phyloP scores from a whole-genome alignment of 2,888 invertebrate genomes.

The Eumerus sabulonum region DNA sequence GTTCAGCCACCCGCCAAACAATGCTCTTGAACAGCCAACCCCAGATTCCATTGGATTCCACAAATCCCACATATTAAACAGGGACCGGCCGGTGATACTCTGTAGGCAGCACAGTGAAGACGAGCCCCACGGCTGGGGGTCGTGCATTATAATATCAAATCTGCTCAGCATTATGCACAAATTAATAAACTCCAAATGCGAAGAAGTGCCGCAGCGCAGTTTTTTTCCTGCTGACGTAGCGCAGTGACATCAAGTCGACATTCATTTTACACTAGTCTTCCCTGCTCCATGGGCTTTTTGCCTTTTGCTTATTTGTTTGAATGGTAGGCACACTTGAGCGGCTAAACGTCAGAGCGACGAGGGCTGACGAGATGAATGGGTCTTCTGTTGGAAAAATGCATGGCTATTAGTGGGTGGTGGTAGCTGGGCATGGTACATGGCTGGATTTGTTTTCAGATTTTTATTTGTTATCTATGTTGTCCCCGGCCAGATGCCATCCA shows the following conservation, averaged over 20 bases:
- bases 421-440: slow-evolving; percentile 53
- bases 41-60: slow-evolving; percentile 33
- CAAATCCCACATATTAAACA: slow-evolving; percentile 68
- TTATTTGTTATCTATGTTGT: slow-evolving; percentile 56
- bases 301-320: slow-evolving; percentile 17
- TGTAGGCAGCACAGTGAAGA: slow-evolving; percentile 3
- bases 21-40: slow-evolving; percentile 37
- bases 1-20: slow-evolving; percentile 50
- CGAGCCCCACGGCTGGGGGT: slow-evolving; percentile 43
- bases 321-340: slow-evolving; percentile 69
- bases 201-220: slow-evolving; percentile 69
- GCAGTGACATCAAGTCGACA: slow-evolving; percentile 70
- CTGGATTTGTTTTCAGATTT: slow-evolving; percentile 62
- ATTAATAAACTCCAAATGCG: slow-evolving; percentile 71
- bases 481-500: slow-evolving; percentile 52
- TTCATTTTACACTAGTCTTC: slow-evolving; percentile 30
- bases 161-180: slow-evolving; percentile 70
- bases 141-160: slow-evolving; percentile 70
- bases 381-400: slow-evolving; percentile 53
- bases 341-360: slow-evolving; percentile 1
- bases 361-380: slow-evolving; percentile 63
- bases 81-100: slow-evolving; percentile 10
- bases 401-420: slow-evolving; percentile 44
- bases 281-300: too few relatives aligned
- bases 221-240: slow-evolving; percentile 70